Evolutionary conservation across 2,888 invertebrate genomes (phyloP).

Genomic region (Thera obeliscata): DNA sequence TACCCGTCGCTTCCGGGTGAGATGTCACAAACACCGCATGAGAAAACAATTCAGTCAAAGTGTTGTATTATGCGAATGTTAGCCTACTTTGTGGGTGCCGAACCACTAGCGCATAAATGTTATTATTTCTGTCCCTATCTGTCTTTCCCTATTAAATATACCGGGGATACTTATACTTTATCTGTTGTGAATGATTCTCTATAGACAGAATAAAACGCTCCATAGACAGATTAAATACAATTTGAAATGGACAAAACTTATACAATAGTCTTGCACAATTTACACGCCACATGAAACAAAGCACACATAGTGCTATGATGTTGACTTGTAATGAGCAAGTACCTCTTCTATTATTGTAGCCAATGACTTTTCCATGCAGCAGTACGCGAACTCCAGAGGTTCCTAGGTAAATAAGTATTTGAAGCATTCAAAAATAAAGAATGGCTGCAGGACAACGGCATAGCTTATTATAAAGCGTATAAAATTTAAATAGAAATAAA

Average conservation of each 20-base stretch:
- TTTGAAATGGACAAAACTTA: slow-evolving; percentile 6
- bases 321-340: slow-evolving; percentile 52
- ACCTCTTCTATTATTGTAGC: slow-evolving; percentile 87
- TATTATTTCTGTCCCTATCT: background rate
- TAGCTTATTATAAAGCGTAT: too few species aligned
- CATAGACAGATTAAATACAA: slow-evolving; percentile 10
- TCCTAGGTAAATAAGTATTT: slow-evolving; percentile 69
- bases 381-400: slow-evolving; percentile 86
- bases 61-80: too few species aligned
- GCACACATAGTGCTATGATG: slow-evolving; percentile 55
- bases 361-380: slow-evolving; percentile 88
- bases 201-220: background rate
- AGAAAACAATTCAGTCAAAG: too few species aligned
- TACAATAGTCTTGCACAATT: slow-evolving; percentile 11
- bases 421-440: slow-evolving; percentile 32
- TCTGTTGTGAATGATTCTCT: slow-evolving; percentile 1
- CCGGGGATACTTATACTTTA: too few species aligned
- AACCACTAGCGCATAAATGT: too few species aligned
- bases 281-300: slow-evolving; percentile 31
- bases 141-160: background rate
- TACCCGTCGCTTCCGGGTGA: too few species aligned
- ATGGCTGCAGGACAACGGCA: background rate
- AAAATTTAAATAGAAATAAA: too few species aligned
- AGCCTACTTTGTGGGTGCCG: too few species aligned
- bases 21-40: too few species aligned